Base-by-base conservation (phyloP, 2,113 vertebrate genomes). In the Paramormyrops kingsleyae region DNA sequence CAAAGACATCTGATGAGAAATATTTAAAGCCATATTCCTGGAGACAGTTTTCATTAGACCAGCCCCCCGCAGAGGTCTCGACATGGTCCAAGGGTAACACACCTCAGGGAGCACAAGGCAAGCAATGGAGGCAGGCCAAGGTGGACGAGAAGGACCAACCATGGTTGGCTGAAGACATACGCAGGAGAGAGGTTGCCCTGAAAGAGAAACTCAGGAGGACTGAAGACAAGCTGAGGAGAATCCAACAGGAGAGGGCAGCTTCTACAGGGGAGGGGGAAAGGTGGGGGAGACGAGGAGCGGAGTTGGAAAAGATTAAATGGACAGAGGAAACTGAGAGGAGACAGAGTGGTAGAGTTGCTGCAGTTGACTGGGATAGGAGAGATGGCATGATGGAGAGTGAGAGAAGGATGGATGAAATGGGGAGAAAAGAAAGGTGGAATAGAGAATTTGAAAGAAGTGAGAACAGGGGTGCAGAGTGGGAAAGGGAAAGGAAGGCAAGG, bases 171-270 rank as follows among this genome's bases (percentile, higher is more conserved):
- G 92, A 94, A 56, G 94, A 95, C 92, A 98, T 98, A 91, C 92
- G 87, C 80, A 96, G 91, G 90, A 96, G 96, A 91, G 89, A 98
- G 91, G 91, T 90, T 1, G 90, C 97, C 4, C 94, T 99, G 3
- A 92, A 91, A 91, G 94, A 96, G 88, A 98, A 97, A 90, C 93
- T 98, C 89, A 94, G 88, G 91, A 96, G 93, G 88, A 93, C 95
- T 15, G 94, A 94, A 44, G 94, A 96, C 74, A 93, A 91, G 9
- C 90, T 98, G 74, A 93, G 94, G 90, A 96, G 94, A 70, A 95
- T 97, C 56, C 96, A 95, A 90, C 94, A 87, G 88, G 94, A 95
- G 80, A 94, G 90, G 80, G 90, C 91, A 8, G 91, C 92, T 90
- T 88, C 89, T 0, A 39, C 93, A 24, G 93, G 92, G 94, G 93